phyloP scores from a whole-genome alignment of 2,113 vertebrate genomes.

The Xiphias gladius region DNA sequence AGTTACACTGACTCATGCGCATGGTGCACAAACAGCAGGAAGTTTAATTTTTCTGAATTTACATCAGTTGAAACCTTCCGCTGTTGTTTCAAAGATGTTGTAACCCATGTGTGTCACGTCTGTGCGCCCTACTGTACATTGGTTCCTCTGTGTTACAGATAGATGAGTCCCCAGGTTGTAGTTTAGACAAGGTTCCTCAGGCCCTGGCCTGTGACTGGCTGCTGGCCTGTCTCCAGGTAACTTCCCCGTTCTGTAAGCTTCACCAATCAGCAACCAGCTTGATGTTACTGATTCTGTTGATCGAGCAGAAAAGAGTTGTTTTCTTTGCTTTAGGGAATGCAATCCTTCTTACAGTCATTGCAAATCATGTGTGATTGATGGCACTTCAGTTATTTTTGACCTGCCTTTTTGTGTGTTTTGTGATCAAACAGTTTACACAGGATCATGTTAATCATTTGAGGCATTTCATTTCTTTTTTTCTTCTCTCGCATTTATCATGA shows the following conservation, averaged over 20 bases:
- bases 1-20: neutral
- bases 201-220: slow-evolving; percentile 84
- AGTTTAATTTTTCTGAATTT: slow-evolving; percentile 20
- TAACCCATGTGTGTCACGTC: slow-evolving; percentile 64
- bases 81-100: slow-evolving; percentile 52
- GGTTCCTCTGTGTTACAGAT: slow-evolving; percentile 86
- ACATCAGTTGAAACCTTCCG: slow-evolving; percentile 23
- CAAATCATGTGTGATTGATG: slow-evolving; percentile 59
- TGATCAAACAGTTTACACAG: slow-evolving; percentile 23
- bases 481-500: slow-evolving; percentile 30
- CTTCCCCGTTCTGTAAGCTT: slow-evolving; percentile 54
- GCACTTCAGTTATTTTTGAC: slow-evolving; percentile 39
- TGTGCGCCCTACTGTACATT: slow-evolving; percentile 70
- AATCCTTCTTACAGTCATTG: slow-evolving; percentile 53
- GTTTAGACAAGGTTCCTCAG: slow-evolving; percentile 82
- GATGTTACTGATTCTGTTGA: slow-evolving; percentile 66
- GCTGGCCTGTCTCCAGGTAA: slow-evolving; percentile 88
- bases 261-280: slow-evolving; percentile 76
- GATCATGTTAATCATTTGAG: slow-evolving; percentile 39
- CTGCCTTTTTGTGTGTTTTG: slow-evolving; percentile 43
- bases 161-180: slow-evolving; percentile 83
- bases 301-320: slow-evolving; percentile 35
- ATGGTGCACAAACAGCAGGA: slow-evolving; percentile 9
- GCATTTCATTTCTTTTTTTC: neutral
- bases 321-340: slow-evolving; percentile 53